Conservation (phyloP, 2,888 invertebrate species). For the Acrobasis consociella region DNA sequence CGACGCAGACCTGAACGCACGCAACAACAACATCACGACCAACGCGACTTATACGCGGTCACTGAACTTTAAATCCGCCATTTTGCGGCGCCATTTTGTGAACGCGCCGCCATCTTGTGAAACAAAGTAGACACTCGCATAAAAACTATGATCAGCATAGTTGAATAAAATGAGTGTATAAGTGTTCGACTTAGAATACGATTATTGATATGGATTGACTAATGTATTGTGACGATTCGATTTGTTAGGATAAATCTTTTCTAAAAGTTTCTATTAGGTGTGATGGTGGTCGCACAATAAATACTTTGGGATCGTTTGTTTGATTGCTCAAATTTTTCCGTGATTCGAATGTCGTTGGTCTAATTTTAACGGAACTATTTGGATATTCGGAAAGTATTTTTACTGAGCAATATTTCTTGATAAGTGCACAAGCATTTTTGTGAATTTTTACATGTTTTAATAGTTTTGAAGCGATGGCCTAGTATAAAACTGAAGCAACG, state of each 20-base stretch:
- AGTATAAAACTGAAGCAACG: slow-evolving; percentile 18
- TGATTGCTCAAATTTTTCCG: slow-evolving; percentile 17
- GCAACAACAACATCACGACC: slow-evolving; percentile 55
- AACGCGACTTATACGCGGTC: slow-evolving; percentile 82
- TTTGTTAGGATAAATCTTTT: slow-evolving; percentile 15
- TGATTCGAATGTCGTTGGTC: slow-evolving; percentile 12
- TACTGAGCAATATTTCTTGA: slow-evolving; percentile 16
- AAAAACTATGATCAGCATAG: slow-evolving; percentile 43
- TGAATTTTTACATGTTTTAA: slow-evolving; percentile 6
- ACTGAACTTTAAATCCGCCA: slow-evolving; percentile 34
- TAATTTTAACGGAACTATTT: slow-evolving; percentile 9
- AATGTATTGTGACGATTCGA: background rate
- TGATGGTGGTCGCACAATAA: slow-evolving; percentile 17
- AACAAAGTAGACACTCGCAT: slow-evolving; percentile 33
- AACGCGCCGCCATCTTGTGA: slow-evolving; percentile 6
- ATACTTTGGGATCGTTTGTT: slow-evolving; percentile 1
- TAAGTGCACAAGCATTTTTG: slow-evolving; percentile 12
- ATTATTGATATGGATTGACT: background rate
- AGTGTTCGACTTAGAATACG: slow-evolving; percentile 14
- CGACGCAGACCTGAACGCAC: slow-evolving; percentile 43
- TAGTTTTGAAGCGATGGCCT: slow-evolving; percentile 25
- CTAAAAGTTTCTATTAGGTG: slow-evolving; percentile 17
- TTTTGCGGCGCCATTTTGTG: slow-evolving; percentile 14
- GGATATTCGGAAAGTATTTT: slow-evolving; percentile 17
- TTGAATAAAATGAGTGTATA: slow-evolving; percentile 34